phyloP scores from a whole-genome alignment of 1,140 invertebrate species.

The Diuraphis noxia region DNA sequence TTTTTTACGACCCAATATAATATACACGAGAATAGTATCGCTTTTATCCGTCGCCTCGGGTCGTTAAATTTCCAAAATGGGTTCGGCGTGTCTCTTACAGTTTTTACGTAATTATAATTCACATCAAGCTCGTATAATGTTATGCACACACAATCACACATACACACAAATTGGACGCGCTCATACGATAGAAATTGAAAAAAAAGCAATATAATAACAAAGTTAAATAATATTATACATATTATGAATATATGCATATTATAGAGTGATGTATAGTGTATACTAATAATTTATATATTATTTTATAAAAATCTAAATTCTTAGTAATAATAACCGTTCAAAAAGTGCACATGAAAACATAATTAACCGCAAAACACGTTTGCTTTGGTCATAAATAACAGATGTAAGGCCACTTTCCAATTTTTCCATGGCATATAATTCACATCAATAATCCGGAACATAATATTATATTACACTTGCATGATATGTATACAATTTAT shows the following conservation, averaged over 20 bases:
- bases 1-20: slow-evolving; percentile 42
- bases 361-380: slow-evolving; percentile 29
- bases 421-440: slow-evolving; percentile 1
- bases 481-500: neutral
- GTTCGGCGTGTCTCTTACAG: slow-evolving; percentile 28
- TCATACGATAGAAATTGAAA: neutral
- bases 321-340: neutral
- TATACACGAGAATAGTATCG: slow-evolving; percentile 30
- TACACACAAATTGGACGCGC: neutral
- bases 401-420: slow-evolving; percentile 4
- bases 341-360: neutral
- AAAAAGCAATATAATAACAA: slow-evolving; percentile 16
- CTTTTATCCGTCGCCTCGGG: slow-evolving; percentile 29
- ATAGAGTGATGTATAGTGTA: neutral
- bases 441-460: neutral
- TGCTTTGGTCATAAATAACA: slow-evolving; percentile 15
- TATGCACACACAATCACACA: slow-evolving; percentile 1
- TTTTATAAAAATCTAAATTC: neutral
- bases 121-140: neutral
- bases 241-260: too few relatives aligned
- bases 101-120: slow-evolving; percentile 30
- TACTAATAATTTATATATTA: slow-evolving; percentile 15
- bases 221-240: neutral
- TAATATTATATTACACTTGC: neutral
- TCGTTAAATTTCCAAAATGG: slow-evolving; percentile 51